These are phyloP conservation scores for Elysia crispata DNA, from an alignment of 2,888 invertebrate species.

Conservation along the genomic window DNA sequence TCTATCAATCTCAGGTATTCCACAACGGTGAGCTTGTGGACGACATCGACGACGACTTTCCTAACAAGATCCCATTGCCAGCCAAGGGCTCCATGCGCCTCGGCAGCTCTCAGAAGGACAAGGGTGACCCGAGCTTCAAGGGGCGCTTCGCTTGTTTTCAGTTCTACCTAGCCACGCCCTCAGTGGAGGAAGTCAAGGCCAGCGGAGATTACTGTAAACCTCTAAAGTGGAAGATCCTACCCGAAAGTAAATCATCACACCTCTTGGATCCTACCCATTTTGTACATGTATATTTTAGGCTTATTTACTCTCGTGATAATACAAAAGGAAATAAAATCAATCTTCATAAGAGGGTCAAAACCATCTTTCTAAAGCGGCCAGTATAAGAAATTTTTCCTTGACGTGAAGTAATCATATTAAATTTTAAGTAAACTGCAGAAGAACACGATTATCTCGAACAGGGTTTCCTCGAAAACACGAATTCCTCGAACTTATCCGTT, in stretches of 20 bases:
- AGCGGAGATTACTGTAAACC: conserved; percentile 52
- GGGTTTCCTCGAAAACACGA: too few species aligned
- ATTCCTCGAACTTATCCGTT: too few species aligned
- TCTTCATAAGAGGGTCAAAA: too few species aligned
- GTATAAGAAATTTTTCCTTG: too few species aligned
- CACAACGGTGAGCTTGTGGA: conserved; percentile 55
- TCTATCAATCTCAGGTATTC: conserved; percentile 41
- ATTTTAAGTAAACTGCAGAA: too few species aligned
- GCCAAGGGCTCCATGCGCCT: conserved; percentile 52
- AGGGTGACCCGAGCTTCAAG: conserved; percentile 51
- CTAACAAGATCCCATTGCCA: conserved; percentile 57
- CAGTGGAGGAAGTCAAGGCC: conserved; percentile 46
- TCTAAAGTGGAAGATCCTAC: conserved; percentile 53
- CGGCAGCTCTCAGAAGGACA: conserved; percentile 52
- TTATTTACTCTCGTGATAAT: too few species aligned
- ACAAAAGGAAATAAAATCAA: too few species aligned
- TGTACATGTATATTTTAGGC: too few species aligned
- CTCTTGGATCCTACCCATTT: neutral
- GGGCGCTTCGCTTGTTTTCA: conserved; percentile 58
- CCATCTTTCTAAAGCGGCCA: too few species aligned
- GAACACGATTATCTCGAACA: too few species aligned
- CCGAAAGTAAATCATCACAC: conserved; percentile 50
- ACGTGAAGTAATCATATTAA: too few species aligned
- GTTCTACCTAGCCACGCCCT: conserved; percentile 50
- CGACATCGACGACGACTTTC: conserved; percentile 59